Base-by-base conservation (phyloP, 2,113 vertebrate genomes). In the Oceanites oceanicus region DNA sequence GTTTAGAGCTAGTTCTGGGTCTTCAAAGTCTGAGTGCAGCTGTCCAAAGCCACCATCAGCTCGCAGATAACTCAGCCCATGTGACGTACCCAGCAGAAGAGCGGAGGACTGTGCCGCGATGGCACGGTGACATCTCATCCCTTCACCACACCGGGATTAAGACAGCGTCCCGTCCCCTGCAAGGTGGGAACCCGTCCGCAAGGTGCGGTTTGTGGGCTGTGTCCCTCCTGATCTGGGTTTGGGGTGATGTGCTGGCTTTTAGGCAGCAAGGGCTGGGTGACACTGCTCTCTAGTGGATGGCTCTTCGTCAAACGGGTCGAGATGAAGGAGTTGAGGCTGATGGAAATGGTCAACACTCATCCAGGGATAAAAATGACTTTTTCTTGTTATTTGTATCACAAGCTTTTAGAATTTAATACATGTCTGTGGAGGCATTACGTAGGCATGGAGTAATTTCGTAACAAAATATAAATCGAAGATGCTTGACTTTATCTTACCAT, bases 271-370 rank as follows among this genome's bases (percentile, higher is more conserved):
- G 94, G 32, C 56, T 75, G 77, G 56, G 50, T 83, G 89, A 55
- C 71, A 19, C 38, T 92, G 93, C 91, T 91, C 91, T 52, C 71
- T 91, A 42, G 66, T 93, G 93, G 66, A 55, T 77, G 76, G 53
- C 47, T 83, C 47, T 63, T 75, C 77, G 26, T 49, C 55, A 10
- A 0, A 16, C 0, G 1, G 25, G 36, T 68, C 0, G 1, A 36
- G 75, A 22, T 52, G 80, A 45, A 82, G 87, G 23, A n/a, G 32
- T 2, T 47, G 52, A 52, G n/a, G 58, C 58, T 72, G 76, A 9
- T 62, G 80, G 66, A 70, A 58, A 73, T 32, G 56, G 11, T 45
- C 52, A 38, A 6, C 34, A 10, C 12, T n/a, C 19, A 15, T 3
- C 20, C 27, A 42, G 58, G 36, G 58, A 13, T 32, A 56, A 74